Conservation (phyloP, 2,888 invertebrate genomes). For the Ptychoptera contaminata region DNA sequence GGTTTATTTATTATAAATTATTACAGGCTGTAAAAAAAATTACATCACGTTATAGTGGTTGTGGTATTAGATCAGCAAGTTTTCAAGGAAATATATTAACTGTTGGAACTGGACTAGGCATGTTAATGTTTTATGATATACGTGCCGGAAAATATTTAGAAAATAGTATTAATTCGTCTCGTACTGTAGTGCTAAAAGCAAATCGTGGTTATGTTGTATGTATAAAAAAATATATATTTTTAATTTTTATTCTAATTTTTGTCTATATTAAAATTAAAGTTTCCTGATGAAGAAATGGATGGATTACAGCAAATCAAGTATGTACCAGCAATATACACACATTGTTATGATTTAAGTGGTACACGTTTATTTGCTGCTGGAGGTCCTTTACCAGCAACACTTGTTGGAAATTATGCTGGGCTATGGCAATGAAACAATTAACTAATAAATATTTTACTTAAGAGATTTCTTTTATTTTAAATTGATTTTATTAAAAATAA, state of each 20-base stretch:
- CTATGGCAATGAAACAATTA: conserved; percentile 60
- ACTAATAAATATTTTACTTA: too few species aligned
- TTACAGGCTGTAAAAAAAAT: conserved; percentile 55
- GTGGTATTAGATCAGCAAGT: conserved; percentile 81
- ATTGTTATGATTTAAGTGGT: conserved; percentile 86
- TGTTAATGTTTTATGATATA: conserved; percentile 86
- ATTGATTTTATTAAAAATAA: too few species aligned
- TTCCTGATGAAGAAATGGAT: conserved; percentile 72
- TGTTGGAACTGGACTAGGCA: conserved; percentile 83
- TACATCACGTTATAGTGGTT: conserved; percentile 74
- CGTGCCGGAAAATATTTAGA: conserved; percentile 83
- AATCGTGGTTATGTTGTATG: conserved; percentile 80
- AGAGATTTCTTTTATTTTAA: too few species aligned
- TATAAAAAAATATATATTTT: conserved; percentile 11
- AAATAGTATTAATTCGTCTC: conserved; percentile 74
- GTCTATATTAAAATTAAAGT: conserved; percentile 35
- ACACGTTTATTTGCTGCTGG: conserved; percentile 89
- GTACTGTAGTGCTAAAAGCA: conserved; percentile 74
- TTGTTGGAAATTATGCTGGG: conserved; percentile 89
- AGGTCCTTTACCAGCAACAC: conserved; percentile 79
- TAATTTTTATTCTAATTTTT: neutral
- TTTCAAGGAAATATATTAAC: conserved; percentile 83
- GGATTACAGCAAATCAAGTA: conserved; percentile 75
- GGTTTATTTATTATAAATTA: too few species aligned
- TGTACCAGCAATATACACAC: conserved; percentile 89